Evolutionary conservation across 2,888 invertebrate genomes (phyloP), one percentile per base, ranked within the genome.

Genomic region (Trilocha varians): DNA sequence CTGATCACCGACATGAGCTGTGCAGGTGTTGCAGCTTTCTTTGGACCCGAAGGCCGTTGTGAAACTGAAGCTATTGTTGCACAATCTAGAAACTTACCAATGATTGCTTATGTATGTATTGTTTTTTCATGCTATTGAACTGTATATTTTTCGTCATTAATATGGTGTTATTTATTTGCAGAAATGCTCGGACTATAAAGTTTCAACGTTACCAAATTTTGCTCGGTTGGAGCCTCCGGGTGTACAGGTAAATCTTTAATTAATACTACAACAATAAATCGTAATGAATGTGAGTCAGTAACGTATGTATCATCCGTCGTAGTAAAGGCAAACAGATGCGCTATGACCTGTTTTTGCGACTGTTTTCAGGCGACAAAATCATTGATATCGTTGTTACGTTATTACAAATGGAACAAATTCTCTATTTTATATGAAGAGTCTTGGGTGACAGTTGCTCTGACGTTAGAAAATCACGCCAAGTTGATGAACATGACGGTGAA

Each of bases 81-180:
- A 16, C 95, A 97, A 69, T 93, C 97, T 36, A 91, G 94, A 73
- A 97, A 98, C 86, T 90, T 97, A 66, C 97, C 98, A 45, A 97
- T 98, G 95, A 95, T 98, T 76, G 96, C 97, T 70, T 97, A 97
- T 82, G 98, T 98, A 84, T 93, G 97, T 92, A 25, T 13, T n/a
- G 36, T 38, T 44, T 38, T 32, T 42, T n/a, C 6, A 25, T 25
- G 25, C 11, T 25, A 25, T 11, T 6, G 25, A 25, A 3, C 25
- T 9, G 11, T 11, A 2, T 3, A 3, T 2, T 9, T 3, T 25
- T 25, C 25, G 2, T 25, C 25, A 25, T 9, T 25, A 5, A 25
- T n/a, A 14, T 39, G 40, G 36, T 47, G 47, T 40, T 17, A 25
- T 48, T 45, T 63, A 44, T 57, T 90, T 91, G 45, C 88, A 97